Conservation (phyloP, 1,140 invertebrate species). For the Drosophila nebulosa region DNA sequence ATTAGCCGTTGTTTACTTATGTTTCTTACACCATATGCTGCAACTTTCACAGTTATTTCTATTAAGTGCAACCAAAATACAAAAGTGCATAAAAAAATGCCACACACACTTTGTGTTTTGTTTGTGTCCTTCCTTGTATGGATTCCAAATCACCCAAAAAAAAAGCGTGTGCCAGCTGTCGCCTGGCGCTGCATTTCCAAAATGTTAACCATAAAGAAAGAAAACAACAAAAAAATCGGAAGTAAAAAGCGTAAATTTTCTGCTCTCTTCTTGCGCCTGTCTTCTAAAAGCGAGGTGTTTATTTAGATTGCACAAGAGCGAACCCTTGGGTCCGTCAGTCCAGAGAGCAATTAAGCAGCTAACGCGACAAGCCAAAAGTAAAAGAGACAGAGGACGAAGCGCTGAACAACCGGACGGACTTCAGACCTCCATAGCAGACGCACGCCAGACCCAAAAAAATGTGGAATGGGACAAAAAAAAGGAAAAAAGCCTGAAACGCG, state of each 20-base stretch:
- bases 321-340: constrained; percentile 11
- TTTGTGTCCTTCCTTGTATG: constrained; percentile 57
- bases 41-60: constrained; percentile 37
- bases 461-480: constrained; percentile 14
- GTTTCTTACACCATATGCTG: constrained; percentile 36
- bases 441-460: constrained; percentile 57
- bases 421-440: constrained; percentile 50
- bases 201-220: constrained; percentile 22
- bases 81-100: constrained; percentile 31
- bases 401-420: neutral
- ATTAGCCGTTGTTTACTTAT: constrained; percentile 1
- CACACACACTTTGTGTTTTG: constrained; percentile 56
- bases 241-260: constrained; percentile 53
- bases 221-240: constrained; percentile 60
- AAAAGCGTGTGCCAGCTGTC: constrained; percentile 71
- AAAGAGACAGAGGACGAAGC: constrained; percentile 17
- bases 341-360: constrained; percentile 53
- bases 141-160: constrained; percentile 72
- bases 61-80: constrained; percentile 26
- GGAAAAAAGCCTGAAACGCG: constrained; percentile 41
- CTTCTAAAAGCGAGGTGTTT: constrained; percentile 49
- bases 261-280: constrained; percentile 8
- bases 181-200: constrained; percentile 47
- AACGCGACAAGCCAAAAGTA: constrained; percentile 46
- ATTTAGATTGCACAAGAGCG: constrained; percentile 47